A percentile compares a stretch with the other conserved stretches of the same genome.
phyloP scores from a whole-genome alignment of 2,797 vertebrate species.

The Atherinosoma microstoma region DNA sequence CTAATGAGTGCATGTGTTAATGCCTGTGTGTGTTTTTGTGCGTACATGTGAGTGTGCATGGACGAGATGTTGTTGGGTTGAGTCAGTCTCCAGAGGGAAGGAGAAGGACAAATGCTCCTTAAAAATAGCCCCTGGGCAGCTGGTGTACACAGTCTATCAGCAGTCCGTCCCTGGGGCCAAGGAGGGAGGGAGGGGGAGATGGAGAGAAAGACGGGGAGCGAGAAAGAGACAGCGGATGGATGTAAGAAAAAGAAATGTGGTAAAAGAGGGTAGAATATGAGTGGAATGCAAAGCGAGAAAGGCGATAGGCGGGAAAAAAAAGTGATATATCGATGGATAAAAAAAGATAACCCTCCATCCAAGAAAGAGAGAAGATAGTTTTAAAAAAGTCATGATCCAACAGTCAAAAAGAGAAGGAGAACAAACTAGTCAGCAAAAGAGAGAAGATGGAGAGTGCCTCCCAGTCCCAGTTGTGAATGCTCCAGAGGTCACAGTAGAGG shows the following conservation, averaged over 20 bases:
- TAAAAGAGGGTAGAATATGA: slow-evolving; percentile 65
- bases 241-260: slow-evolving; percentile 70
- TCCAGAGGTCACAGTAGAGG: slow-evolving; percentile 77
- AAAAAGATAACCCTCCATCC: slow-evolving; percentile 45
- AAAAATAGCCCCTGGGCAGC: slow-evolving; percentile 88
- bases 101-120: slow-evolving; percentile 88
- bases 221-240: slow-evolving; percentile 63
- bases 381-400: slow-evolving; percentile 26
- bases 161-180: slow-evolving; percentile 81
- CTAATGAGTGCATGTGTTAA: slow-evolving; percentile 86
- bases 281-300: slow-evolving; percentile 53
- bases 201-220: slow-evolving; percentile 46
- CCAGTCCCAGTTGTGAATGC: slow-evolving; percentile 72
- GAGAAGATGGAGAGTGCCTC: slow-evolving; percentile 66
- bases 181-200: slow-evolving; percentile 56
- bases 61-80: slow-evolving; percentile 82
- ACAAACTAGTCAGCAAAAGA: slow-evolving; percentile 64
- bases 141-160: slow-evolving; percentile 87
- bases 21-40: slow-evolving; percentile 77
- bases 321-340: slow-evolving; percentile 9
- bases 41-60: slow-evolving; percentile 64
- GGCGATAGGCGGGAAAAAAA: slow-evolving; percentile 7
- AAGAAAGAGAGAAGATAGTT: slow-evolving; percentile 33
- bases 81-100: slow-evolving; percentile 84
- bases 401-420: slow-evolving; percentile 60